A percentile compares a stretch with the other conserved stretches of the same genome.
phyloP scores from a whole-genome alignment of 2,888 invertebrate species.

The Odontothrips loti region DNA sequence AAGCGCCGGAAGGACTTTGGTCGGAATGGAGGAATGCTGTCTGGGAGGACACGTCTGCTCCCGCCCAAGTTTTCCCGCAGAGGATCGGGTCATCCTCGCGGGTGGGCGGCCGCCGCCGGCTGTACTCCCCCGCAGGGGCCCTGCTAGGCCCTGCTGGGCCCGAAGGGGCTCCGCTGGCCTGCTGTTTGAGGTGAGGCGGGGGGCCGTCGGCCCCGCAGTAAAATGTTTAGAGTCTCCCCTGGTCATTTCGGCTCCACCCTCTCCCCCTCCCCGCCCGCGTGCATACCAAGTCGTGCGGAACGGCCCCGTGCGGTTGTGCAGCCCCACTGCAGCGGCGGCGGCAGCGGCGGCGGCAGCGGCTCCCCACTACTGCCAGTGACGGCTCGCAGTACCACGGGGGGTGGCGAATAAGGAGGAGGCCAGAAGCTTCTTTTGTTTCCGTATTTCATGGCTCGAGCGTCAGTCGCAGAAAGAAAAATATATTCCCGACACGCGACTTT shows the following conservation, averaged over 20 bases:
- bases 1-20: no score
- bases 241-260: neutral
- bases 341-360: neutral
- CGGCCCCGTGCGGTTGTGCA: neutral
- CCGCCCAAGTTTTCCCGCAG: no score
- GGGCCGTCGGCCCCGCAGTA: neutral
- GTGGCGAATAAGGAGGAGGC: neutral
- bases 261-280: neutral
- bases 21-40: no score
- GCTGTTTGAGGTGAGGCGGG: neutral
- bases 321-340: neutral
- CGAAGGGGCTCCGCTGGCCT: neutral
- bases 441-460: no score
- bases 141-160: neutral
- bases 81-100: no score
- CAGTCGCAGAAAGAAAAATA: no score
- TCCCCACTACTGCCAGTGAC: neutral
- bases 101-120: no score
- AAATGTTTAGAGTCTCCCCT: slow-evolving; percentile 24
- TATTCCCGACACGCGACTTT: no score
- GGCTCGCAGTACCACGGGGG: neutral
- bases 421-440: neutral
- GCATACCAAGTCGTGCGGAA: slow-evolving; percentile 16
- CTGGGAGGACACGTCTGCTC: no score
- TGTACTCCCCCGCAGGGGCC: no score